Evolutionary conservation across 2,888 invertebrate genomes (phyloP), one percentile per base, ranked within the genome.

Genomic region (Apamea sordens): DNA sequence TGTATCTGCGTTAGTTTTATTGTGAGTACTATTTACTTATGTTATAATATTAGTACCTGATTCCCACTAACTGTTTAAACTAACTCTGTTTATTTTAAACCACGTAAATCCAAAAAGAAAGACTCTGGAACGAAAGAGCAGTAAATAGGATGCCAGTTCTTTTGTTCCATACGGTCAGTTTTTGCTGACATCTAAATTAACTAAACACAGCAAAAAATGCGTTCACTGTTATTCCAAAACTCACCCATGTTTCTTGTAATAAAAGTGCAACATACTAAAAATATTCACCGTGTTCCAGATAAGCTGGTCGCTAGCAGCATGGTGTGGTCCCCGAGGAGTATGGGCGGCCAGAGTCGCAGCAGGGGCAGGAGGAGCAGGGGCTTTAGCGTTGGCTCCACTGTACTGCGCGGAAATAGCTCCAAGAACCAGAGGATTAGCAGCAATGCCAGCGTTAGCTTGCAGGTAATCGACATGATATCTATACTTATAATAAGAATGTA

Each of bases 381-480:
- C 96, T 0, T 84, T 97, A 1, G 94, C 95, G 0, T 83, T 96
- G 0, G 95, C 96, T 0, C 96, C 96, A 0, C 85, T 97, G 0
- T 97, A 97, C 88, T 95, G 97, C 68, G 96, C 96, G 0, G 96
- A 97, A 88, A 96, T 97, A 73, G 96, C 96, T 0, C 96, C 96
- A 0, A 91, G 94, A 67, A 95, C 95, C 0, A 93, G 93, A 59
- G 96, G 96, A 0, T 85, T 97, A 0, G 96, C 96, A 7, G 96
- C 96, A 0, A 94, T 96, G 93, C 97, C 96, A 0, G 95, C 96
- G 0, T 88, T 97, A 24, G 95, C 96, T 86, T 94, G 94, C 94
- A 96, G 96, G 96, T 96, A 71, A 41, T 71, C 21, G 21, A n/a
- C 18, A 64, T 18, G n/a, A 6, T 11, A 36, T 24, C n/a, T n/a